These are phyloP conservation scores for Chaenocephalus aceratus DNA, from an alignment of 2,113 vertebrate genomes.

Conservation along the genomic window DNA sequence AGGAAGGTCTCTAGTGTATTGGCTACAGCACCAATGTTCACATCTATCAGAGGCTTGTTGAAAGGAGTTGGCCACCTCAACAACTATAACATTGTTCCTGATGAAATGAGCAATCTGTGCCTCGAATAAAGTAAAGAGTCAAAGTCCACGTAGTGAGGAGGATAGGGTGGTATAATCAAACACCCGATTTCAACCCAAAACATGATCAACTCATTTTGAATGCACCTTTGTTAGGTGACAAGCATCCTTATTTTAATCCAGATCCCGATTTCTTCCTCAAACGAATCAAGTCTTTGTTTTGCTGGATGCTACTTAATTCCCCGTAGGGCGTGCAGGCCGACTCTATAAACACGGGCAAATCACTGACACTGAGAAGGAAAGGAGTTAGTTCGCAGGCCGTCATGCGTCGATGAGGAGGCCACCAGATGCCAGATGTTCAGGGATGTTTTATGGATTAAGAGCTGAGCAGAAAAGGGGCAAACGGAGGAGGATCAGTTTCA, in stretches of 20 bases:
- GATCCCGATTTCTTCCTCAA: too few species aligned
- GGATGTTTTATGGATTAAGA: constrained; percentile 80
- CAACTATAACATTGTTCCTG: not conserved
- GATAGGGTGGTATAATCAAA: too few species aligned
- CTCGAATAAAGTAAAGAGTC: too few species aligned
- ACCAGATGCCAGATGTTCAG: constrained; percentile 67
- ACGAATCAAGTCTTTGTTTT: too few species aligned
- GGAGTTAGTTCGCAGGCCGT: constrained; percentile 9
- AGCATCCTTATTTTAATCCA: too few species aligned
- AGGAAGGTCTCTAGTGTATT: not conserved
- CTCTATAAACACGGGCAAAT: constrained; percentile 42
- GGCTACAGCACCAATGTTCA: not conserved
- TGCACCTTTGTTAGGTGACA: too few species aligned
- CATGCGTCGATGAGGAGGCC: constrained; percentile 42
- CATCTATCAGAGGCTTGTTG: not conserved
- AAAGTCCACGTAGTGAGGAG: too few species aligned
- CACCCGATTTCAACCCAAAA: too few species aligned
- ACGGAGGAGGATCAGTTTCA: constrained; percentile 75
- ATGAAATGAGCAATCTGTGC: too few species aligned
- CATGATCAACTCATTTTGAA: too few species aligned
- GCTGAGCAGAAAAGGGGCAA: constrained; percentile 53
- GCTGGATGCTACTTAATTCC: too few species aligned
- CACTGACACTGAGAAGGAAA: constrained; percentile 40
- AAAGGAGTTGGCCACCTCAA: not conserved
- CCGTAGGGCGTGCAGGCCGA: not conserved